Conservation (phyloP, 2,797 vertebrate genomes). For the Pseudochirops corinnae region DNA sequence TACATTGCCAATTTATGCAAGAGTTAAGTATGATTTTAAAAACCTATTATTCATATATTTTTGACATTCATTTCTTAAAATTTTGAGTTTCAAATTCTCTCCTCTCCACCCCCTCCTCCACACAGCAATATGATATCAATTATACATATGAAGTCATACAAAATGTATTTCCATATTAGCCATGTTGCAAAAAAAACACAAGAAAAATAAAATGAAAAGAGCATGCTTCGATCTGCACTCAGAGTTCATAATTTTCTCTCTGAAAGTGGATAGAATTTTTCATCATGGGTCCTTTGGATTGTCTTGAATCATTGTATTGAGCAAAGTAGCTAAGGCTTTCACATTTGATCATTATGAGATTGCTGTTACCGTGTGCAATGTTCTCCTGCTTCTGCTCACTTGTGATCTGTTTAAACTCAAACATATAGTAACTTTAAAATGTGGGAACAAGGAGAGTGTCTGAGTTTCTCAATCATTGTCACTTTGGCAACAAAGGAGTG, state of each 20-base stretch:
- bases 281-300: background rate
- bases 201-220: background rate
- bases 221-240: background rate
- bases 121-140: background rate
- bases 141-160: background rate
- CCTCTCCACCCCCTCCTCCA: background rate
- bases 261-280: background rate
- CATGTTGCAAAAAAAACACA: background rate
- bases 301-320: background rate
- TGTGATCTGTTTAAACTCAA: slow-evolving; percentile 64
- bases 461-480: slow-evolving; percentile 52
- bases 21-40: background rate
- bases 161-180: background rate
- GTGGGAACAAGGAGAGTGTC: slow-evolving; percentile 51
- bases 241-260: background rate
- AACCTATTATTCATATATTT: background rate
- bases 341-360: background rate
- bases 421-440: slow-evolving; percentile 23
- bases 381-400: background rate
- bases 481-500: slow-evolving; percentile 74
- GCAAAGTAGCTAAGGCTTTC: background rate
- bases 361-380: background rate
- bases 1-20: background rate
- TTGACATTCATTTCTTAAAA: background rate
- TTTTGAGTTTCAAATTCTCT: background rate